These are phyloP conservation scores for Ectemnius cavifrons DNA, from an alignment of 2,888 invertebrate species.

Conservation along the genomic window DNA sequence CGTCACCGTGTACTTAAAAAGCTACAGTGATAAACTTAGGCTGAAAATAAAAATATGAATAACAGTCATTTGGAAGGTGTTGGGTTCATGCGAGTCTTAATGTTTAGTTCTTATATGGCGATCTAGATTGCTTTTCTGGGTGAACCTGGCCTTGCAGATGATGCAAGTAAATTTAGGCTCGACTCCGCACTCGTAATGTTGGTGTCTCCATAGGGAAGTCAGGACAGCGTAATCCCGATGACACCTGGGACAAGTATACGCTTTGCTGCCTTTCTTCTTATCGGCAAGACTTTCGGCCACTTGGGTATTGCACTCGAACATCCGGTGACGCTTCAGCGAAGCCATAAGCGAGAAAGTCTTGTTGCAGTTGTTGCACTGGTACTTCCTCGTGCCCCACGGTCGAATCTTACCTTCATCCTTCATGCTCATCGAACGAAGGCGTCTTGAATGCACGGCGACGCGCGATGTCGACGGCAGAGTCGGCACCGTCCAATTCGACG, in stretches of 20 bases:
- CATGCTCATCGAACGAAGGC: slow-evolving; percentile 65
- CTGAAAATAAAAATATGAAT: background rate
- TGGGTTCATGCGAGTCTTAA: slow-evolving; percentile 29
- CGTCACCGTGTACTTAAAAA: background rate
- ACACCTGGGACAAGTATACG: slow-evolving; percentile 67
- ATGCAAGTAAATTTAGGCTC: slow-evolving; percentile 83
- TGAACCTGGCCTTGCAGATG: slow-evolving; percentile 81
- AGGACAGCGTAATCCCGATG: slow-evolving; percentile 69
- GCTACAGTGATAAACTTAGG: background rate
- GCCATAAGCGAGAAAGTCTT: slow-evolving; percentile 68
- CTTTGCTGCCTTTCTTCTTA: slow-evolving; percentile 57
- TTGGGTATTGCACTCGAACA: slow-evolving; percentile 43
- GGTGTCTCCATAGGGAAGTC: slow-evolving; percentile 73
- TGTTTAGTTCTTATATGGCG: slow-evolving; percentile 77
- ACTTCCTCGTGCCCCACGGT: slow-evolving; percentile 63
- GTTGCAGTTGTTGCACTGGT: slow-evolving; percentile 69
- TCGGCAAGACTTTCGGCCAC: background rate
- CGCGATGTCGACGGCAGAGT: slow-evolving; percentile 66
- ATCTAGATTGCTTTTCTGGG: slow-evolving; percentile 80
- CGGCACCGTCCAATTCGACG: slow-evolving; percentile 71
- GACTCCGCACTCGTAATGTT: slow-evolving; percentile 81
- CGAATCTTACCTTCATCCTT: slow-evolving; percentile 34
- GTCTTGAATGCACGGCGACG: slow-evolving; percentile 50
- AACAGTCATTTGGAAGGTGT: background rate
- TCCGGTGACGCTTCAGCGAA: slow-evolving; percentile 65